phyloP scores from a whole-genome alignment of 2,888 invertebrate species.

The Creontiades dilutus region DNA sequence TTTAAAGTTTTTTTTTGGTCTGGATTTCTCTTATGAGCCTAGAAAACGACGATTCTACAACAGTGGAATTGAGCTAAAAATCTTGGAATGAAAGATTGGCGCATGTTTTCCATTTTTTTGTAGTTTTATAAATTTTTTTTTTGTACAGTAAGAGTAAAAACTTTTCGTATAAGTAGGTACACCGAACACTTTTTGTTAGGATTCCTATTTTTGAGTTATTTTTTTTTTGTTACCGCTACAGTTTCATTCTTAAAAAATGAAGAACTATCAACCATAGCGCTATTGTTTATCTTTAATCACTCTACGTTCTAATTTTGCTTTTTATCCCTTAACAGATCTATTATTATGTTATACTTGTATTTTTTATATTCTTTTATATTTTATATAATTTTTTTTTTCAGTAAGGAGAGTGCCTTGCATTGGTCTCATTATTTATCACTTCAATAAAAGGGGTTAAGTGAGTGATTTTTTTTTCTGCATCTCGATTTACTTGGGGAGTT shows the following conservation, averaged over 20 bases:
- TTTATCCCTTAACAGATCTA: slow-evolving; percentile 26
- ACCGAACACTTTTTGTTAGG: slow-evolving; percentile 34
- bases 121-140: background rate
- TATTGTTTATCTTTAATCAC: background rate
- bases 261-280: slow-evolving; percentile 42
- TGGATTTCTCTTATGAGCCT: slow-evolving; percentile 24
- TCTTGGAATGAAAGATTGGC: slow-evolving; percentile 14
- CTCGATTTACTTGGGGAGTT: too few relatives aligned
- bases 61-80: slow-evolving; percentile 53
- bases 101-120: background rate
- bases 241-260: slow-evolving; percentile 36
- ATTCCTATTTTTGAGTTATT: slow-evolving; percentile 4
- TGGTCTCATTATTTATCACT: slow-evolving; percentile 34
- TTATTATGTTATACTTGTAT: background rate
- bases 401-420: slow-evolving; percentile 32
- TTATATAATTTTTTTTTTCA: background rate
- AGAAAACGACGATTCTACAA: background rate
- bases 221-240: slow-evolving; percentile 10
- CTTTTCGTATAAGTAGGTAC: slow-evolving; percentile 46
- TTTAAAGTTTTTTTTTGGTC: slow-evolving; percentile 49
- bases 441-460: background rate
- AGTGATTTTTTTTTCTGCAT: too few relatives aligned
- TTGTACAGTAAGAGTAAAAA: slow-evolving; percentile 34
- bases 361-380: background rate
- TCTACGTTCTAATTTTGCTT: slow-evolving; percentile 21